These are phyloP conservation scores for Merodon equestris DNA, from an alignment of 2,888 invertebrate species.

Conservation along the genomic window DNA sequence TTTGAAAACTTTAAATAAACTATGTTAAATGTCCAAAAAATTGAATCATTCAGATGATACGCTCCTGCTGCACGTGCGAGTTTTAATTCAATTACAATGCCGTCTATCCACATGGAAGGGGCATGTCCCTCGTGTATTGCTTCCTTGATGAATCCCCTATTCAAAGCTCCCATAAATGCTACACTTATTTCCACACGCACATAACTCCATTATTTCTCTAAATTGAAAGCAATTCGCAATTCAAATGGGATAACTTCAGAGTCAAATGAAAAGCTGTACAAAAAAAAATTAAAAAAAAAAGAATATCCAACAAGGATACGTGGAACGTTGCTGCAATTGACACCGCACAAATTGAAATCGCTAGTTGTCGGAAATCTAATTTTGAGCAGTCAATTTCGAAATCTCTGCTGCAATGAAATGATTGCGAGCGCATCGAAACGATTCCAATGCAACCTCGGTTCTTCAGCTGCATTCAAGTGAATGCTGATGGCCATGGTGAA, in stretches of 20 bases:
- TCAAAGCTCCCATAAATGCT: background rate
- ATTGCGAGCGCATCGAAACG: background rate
- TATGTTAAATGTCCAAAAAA: background rate
- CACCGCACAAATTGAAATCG: slow-evolving; percentile 68
- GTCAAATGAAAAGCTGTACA: slow-evolving; percentile 14
- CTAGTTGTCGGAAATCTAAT: slow-evolving; percentile 68
- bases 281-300: slow-evolving; percentile 5
- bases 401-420: slow-evolving; percentile 34
- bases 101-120: slow-evolving; percentile 12
- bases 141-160: no score
- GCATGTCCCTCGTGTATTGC: background rate
- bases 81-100: slow-evolving; percentile 41
- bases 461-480: background rate
- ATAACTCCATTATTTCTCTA: slow-evolving; percentile 49
- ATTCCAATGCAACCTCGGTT: background rate
- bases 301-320: no score
- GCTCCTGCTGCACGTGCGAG: slow-evolving; percentile 11
- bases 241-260: slow-evolving; percentile 55
- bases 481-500: background rate
- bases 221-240: slow-evolving; percentile 63
- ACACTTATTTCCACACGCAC: background rate
- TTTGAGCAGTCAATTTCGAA: slow-evolving; percentile 61
- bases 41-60: background rate
- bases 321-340: slow-evolving; percentile 57
- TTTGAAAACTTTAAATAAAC: no score